Conservation (phyloP, 64 coral and sea anemone genomes). For the Pocillopora verrucosa region DNA sequence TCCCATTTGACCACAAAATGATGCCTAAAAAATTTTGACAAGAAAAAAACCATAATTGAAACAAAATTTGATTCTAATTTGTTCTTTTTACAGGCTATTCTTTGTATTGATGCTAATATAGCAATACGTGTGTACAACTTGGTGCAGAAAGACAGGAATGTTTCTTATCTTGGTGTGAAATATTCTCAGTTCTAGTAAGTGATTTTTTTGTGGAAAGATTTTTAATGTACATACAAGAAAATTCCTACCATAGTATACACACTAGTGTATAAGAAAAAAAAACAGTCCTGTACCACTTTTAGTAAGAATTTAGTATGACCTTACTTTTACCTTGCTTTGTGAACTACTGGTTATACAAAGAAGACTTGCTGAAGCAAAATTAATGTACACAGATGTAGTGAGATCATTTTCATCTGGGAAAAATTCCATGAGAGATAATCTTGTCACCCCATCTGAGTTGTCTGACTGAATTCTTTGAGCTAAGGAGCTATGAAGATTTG, state of each 20-base stretch:
- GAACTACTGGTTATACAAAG: neutral
- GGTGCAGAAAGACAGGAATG: conserved; percentile 26
- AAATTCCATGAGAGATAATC: neutral
- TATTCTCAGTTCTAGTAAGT: conserved; percentile 58
- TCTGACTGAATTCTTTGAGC: too few relatives aligned
- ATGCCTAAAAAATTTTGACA: too few relatives aligned
- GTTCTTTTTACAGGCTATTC: conserved; percentile 35
- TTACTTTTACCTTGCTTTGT: too few relatives aligned
- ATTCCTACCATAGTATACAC: too few relatives aligned
- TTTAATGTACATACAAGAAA: too few relatives aligned
- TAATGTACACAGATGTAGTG: neutral
- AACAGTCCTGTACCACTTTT: too few relatives aligned
- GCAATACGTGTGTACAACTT: conserved; percentile 48
- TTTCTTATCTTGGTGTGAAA: conserved; percentile 27
- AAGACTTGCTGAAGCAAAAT: neutral
- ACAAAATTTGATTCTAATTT: neutral
- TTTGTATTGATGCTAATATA: conserved; percentile 43
- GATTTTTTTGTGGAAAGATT: neutral
- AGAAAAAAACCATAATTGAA: too few relatives aligned
- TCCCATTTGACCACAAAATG: too few relatives aligned
- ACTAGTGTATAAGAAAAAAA: too few relatives aligned
- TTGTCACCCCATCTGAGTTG: too few relatives aligned
- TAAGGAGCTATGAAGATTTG: too few relatives aligned
- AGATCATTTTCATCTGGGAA: neutral
- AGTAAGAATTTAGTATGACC: too few relatives aligned